These are phyloP conservation scores for Leptocoma aspasia DNA, from an alignment of 2,113 vertebrate genomes.

Conservation along the genomic window DNA sequence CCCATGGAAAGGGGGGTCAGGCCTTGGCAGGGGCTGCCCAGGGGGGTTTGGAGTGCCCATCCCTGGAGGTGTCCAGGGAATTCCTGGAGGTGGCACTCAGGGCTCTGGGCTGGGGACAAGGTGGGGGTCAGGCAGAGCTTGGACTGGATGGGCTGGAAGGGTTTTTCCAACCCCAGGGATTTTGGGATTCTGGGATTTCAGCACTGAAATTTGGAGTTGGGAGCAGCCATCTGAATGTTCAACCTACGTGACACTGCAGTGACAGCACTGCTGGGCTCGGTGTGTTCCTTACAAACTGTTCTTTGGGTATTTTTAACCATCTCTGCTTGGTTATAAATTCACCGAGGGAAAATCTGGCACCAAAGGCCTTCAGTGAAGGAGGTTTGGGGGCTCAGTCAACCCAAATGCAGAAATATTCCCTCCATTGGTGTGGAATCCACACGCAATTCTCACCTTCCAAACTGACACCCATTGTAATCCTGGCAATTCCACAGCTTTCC, in stretches of 20 bases:
- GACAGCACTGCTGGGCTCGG: background rate
- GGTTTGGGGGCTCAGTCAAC: background rate
- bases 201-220: background rate
- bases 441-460: background rate
- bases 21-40: background rate
- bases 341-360: background rate
- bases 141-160: background rate
- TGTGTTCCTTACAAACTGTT: constrained; percentile 19
- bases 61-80: background rate
- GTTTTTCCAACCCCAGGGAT: background rate
- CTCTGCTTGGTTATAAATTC: background rate
- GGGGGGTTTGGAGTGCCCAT: background rate
- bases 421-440: background rate
- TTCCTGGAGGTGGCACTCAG: background rate
- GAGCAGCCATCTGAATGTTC: background rate
- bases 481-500: background rate
- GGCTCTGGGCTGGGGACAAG: background rate
- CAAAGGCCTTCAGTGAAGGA: background rate
- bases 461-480: background rate
- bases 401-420: background rate
- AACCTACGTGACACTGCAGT: background rate
- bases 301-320: constrained; percentile 31
- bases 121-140: fast-evolving
- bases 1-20: background rate
- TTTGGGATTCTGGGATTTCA: background rate